Conservation (phyloP, 2,888 invertebrate species). For the Orthosia gracilis region DNA sequence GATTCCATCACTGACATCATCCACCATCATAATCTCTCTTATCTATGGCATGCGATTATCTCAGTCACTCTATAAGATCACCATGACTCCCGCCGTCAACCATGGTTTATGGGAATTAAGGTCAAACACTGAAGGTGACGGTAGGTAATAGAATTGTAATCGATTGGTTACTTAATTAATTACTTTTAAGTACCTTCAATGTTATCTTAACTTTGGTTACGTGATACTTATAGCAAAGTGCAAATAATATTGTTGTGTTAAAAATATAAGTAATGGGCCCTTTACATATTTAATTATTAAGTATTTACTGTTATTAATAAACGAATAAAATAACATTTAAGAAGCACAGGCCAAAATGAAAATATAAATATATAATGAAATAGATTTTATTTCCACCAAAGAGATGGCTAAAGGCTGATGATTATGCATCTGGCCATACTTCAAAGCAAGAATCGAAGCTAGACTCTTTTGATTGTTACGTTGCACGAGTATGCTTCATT, state of each 20-base stretch:
- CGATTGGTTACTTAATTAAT: slow-evolving; percentile 39
- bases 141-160: slow-evolving; percentile 42
- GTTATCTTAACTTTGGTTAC: slow-evolving; percentile 32
- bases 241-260: neutral
- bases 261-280: neutral
- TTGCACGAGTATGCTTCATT: no score
- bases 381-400: no score
- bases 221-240: neutral
- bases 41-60: slow-evolving; percentile 46
- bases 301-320: neutral
- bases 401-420: no score
- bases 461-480: no score
- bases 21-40: slow-evolving; percentile 38
- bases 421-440: no score
- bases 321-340: neutral
- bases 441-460: no score
- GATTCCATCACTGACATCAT: neutral
- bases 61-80: slow-evolving; percentile 25
- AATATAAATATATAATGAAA: neutral
- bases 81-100: slow-evolving; percentile 45
- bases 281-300: neutral
- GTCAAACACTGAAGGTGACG: slow-evolving; percentile 33
- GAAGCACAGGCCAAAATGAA: neutral
- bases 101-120: slow-evolving; percentile 55
- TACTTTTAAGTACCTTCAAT: slow-evolving; percentile 10